Percentiles rank a stretch among this genome's conserved stretches.
Conservation (phyloP, 2,113 vertebrate genomes). For the Lophochroa leadbeateri region DNA sequence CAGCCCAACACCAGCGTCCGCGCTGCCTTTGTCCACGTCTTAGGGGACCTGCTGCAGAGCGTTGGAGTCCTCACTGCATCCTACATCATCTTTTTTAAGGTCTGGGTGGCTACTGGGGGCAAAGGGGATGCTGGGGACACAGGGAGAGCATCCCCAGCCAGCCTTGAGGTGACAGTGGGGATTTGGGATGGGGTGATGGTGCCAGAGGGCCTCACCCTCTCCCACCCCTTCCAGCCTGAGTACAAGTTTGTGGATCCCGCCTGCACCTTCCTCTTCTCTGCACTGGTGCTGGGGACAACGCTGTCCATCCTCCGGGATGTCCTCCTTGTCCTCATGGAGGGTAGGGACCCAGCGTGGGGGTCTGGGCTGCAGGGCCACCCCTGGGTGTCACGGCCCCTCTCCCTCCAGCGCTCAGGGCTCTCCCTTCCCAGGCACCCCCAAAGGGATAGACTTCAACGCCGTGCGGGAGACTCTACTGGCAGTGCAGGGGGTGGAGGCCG, state of each 20-base stretch:
- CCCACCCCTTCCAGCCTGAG: slow-evolving; percentile 75
- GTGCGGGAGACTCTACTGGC: slow-evolving; percentile 81
- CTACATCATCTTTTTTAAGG: slow-evolving; percentile 86
- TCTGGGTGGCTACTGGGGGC: not conserved
- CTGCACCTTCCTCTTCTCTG: slow-evolving; percentile 92
- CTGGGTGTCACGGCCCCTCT: fast-evolving
- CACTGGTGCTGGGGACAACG: slow-evolving; percentile 85
- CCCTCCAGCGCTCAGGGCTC: fast-evolving
- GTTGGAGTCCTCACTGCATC: slow-evolving; percentile 85
- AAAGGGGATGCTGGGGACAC: not conserved
- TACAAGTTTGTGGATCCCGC: slow-evolving; percentile 89
- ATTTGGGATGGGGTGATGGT: not conserved
- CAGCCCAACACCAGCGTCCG: slow-evolving; percentile 82
- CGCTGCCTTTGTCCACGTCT: slow-evolving; percentile 88
- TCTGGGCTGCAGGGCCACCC: fast-evolving
- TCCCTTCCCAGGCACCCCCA: slow-evolving; percentile 63
- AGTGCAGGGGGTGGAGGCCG: slow-evolving; percentile 76
- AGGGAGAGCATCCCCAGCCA: not conserved
- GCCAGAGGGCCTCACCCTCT: fast-evolving
- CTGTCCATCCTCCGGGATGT: slow-evolving; percentile 85
- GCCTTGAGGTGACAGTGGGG: fast-evolving
- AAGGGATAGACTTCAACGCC: slow-evolving; percentile 70
- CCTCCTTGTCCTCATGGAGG: slow-evolving; percentile 89
- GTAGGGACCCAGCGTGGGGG: slow-evolving; percentile 8
- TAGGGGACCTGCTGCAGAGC: slow-evolving; percentile 92